These are phyloP conservation scores for Felis chaus DNA, from an alignment of 2,113 vertebrate species.

Conservation along the genomic window DNA sequence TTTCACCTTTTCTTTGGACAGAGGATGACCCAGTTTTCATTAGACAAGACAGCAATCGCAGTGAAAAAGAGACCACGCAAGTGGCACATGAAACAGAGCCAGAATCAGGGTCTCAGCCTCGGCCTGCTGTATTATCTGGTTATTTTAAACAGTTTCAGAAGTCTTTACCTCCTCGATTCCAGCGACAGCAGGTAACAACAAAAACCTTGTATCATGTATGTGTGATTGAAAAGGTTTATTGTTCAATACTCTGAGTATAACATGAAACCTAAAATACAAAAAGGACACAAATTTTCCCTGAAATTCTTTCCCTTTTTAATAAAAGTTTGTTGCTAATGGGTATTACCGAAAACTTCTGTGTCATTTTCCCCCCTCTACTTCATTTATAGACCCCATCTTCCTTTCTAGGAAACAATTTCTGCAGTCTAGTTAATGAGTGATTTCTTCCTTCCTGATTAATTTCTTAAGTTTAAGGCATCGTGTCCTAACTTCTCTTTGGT, in stretches of 20 bases:
- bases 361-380: neutral
- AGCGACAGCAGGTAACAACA: conserved; percentile 94
- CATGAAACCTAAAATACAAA: neutral
- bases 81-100: conserved; percentile 88
- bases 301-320: neutral
- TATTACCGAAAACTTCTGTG: neutral
- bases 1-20: conserved; percentile 62
- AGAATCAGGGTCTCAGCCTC: conserved; percentile 91
- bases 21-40: conserved; percentile 81
- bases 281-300: neutral
- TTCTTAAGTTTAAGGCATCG: neutral
- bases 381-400: neutral
- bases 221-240: neutral
- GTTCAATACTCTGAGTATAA: neutral
- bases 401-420: neutral
- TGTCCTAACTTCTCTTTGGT: neutral
- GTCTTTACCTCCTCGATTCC: conserved; percentile 96
- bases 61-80: conserved; percentile 84
- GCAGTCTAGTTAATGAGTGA: neutral
- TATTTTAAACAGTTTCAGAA: conserved; percentile 99
- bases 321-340: neutral
- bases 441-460: neutral
- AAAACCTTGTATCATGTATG: neutral
- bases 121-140: conserved; percentile 93
- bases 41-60: conserved; percentile 84